Evolutionary conservation across 2,113 vertebrate species (phyloP), one percentile per base, ranked within the genome.

Genomic region (Taurulus bubalis): DNA sequence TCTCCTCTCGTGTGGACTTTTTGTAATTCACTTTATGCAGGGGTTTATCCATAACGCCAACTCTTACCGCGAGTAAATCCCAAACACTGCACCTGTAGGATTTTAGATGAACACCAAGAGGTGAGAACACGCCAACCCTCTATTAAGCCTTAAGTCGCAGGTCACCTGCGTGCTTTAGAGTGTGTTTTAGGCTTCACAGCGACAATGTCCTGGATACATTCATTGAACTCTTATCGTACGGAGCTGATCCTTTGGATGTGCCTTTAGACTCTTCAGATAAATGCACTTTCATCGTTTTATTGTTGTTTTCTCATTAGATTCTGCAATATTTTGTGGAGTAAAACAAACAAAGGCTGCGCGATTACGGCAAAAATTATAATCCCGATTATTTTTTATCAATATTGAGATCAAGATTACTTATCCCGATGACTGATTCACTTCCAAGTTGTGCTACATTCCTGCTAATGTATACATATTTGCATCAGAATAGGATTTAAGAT

Each of bases 21-120:
- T 69, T 59, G 24, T 84, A 74, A 79, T 85, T 84, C 71, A 75
- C 55, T 80, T 87, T 42, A 65, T 82, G 42, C 34, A 71, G 38
- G 4, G 45, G 40, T 71, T 73, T 28, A 68, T 38, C 58, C 40
- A 34, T 20, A 58, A 66, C 64, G 40, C 55, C 45, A 68, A 38
- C 58, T 32, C 38, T 45, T 14, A 36, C 58, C 51, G 75, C 22
- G 8, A 34, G 26, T 67, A 53, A 82, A 88, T 68, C 82, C 58
- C 40, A 72, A 90, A 76, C 71, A 71, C 28, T 32, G 12, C 67
- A n/a, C 59, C 18, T 66, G 16, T n/a, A 71, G 55, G 69, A 20
- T 70, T 67, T 82, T 66, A 24, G 55, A 26, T 49, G 75, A 76
- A 84, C 69, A 47, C 71, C 38, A 40, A 47, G 60, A 82, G 56